These are phyloP conservation scores for Myrmecobius fasciatus DNA, from an alignment of 2,113 vertebrate species.

Conservation along the genomic window DNA sequence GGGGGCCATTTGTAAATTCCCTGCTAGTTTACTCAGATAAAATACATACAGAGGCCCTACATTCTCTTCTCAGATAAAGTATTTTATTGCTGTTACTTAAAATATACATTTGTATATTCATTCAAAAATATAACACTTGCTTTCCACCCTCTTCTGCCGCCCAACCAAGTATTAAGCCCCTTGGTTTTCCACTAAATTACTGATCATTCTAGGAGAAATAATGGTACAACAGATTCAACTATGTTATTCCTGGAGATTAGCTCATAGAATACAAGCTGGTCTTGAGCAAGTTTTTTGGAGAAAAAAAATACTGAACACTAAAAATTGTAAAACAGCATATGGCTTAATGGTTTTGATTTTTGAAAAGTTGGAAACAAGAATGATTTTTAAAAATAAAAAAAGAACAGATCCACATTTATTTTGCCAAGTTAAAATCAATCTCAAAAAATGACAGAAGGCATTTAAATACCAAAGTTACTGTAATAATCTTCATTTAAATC, in stretches of 20 bases:
- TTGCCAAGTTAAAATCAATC: slow-evolving; percentile 81
- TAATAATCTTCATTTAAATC: slow-evolving; percentile 86
- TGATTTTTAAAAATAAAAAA: slow-evolving; percentile 73
- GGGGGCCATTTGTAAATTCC: slow-evolving; percentile 66
- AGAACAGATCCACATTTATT: slow-evolving; percentile 79
- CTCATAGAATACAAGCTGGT: slow-evolving; percentile 73
- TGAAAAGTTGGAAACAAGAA: slow-evolving; percentile 81
- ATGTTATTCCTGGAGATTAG: slow-evolving; percentile 66
- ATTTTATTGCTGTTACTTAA: slow-evolving; percentile 52
- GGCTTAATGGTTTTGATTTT: slow-evolving; percentile 75
- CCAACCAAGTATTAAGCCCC: slow-evolving; percentile 63
- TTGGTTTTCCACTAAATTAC: slow-evolving; percentile 56
- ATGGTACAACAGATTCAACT: slow-evolving; percentile 60
- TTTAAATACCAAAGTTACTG: slow-evolving; percentile 84
- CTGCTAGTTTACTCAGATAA: slow-evolving; percentile 69
- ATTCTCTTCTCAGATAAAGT: slow-evolving; percentile 67
- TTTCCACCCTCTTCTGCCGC: slow-evolving; percentile 24
- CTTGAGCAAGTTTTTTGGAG: slow-evolving; percentile 74
- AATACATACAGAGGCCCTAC: slow-evolving; percentile 54
- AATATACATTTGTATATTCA: slow-evolving; percentile 66
- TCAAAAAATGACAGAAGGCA: slow-evolving; percentile 83
- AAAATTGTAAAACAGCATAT: slow-evolving; percentile 77
- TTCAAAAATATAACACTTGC: slow-evolving; percentile 72
- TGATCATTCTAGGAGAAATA: slow-evolving; percentile 76
- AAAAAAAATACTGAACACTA: slow-evolving; percentile 66